Base-by-base conservation (phyloP, 2,113 vertebrate species). In the Condylura cristata region DNA sequence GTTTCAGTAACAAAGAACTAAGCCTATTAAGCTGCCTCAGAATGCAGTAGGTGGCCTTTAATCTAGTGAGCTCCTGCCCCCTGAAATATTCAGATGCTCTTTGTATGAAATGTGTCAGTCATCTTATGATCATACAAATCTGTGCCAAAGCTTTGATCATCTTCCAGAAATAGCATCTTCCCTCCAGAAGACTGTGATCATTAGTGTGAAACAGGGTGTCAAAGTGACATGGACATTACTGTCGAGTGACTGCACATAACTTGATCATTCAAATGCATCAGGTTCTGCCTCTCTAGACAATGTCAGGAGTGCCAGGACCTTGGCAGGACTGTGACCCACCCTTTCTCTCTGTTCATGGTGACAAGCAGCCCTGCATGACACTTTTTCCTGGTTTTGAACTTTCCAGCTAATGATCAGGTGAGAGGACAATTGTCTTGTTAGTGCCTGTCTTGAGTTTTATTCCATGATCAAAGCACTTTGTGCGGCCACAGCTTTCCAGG, bases 91-190 rank as follows among this genome's bases (percentile, higher is more conserved):
- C 61, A 65, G 34, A 63, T 41, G 76, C 13, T 63, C 32, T 34
- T 51, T 74, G 24, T 39, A 37, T 39, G 46, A 90, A 86, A 53
- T 61, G 46, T 24, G 3, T 72, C 84, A 32, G 37, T 61, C n/a
- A 44, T 80, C 66, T 89, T 91, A 63, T 28, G 34, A 61, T 83
- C 46, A n/a, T 37, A 56, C 22, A 39, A 86, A 83, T 68, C 74
- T 93, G 20, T 63, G 37, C 48, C 61, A 89, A 74, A 86, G 79
- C 53, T 95, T 76, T 89, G 74, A 89, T 58, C 24, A 37, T 86
- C 87, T 89, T 81, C 94, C 70, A 74, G 65, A 89, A 78, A 75
- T 1, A 63, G 48, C 13, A 30, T 81, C 72, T 89, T 91, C n/a
- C 56, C 22, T 93, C 74, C n/a, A 6, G 28, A 94, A 87, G 46